Percentiles rank a stretch among this genome's conserved stretches.
phyloP scores from a whole-genome alignment of 2,888 invertebrate species.

The Aromia moschata region DNA sequence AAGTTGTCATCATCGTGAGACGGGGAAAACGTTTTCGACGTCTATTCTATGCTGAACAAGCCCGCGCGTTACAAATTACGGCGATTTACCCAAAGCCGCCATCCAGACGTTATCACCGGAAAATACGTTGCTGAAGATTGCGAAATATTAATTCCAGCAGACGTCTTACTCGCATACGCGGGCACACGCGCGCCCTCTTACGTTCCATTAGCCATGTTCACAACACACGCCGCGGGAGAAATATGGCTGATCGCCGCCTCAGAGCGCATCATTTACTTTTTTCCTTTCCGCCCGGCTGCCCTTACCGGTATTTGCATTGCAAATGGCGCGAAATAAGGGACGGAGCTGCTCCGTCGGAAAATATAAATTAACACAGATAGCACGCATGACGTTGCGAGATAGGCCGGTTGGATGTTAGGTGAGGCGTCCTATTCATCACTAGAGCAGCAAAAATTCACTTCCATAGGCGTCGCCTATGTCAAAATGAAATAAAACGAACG shows the following conservation, averaged over 20 bases:
- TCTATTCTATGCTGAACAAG: no score
- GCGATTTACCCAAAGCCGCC: no score
- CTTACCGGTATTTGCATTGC: slow-evolving; percentile 1
- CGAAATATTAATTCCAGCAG: no score
- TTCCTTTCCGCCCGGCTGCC: not conserved
- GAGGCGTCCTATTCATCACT: slow-evolving; percentile 35
- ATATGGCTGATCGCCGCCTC: not conserved
- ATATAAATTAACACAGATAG: slow-evolving; percentile 32
- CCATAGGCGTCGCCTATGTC: no score
- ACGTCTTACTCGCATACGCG: not conserved
- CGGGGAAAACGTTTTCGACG: no score
- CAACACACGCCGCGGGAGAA: not conserved
- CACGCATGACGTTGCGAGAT: slow-evolving; percentile 30
- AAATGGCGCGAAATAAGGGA: slow-evolving; percentile 3
- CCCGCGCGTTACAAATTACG: no score
- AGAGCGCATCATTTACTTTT: slow-evolving; percentile 4
- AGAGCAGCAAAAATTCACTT: no score
- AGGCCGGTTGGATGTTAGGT: slow-evolving; percentile 26
- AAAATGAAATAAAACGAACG: no score
- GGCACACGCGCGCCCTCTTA: not conserved
- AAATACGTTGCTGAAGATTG: no score
- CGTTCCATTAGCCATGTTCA: not conserved
- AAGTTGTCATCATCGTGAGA: no score
- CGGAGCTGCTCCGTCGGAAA: slow-evolving; percentile 23
- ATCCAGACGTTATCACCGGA: no score